Evolutionary conservation across 2,797 vertebrate genomes (phyloP).

Genomic region (Hyperoplus lanceolatus): DNA sequence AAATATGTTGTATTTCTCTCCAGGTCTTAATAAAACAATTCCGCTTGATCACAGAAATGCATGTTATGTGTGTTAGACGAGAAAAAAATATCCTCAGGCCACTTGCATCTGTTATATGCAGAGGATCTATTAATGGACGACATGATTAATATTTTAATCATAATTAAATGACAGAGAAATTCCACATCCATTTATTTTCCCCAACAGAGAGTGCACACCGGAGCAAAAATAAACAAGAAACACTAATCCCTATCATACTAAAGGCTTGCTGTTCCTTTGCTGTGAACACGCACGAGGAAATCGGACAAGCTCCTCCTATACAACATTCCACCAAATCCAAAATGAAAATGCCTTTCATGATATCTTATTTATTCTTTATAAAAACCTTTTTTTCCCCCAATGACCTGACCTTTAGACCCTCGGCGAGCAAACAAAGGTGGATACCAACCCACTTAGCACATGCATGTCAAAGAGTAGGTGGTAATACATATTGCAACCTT

Average conservation of each 20-base stretch:
- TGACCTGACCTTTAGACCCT: constrained; percentile 61
- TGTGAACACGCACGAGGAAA: background rate
- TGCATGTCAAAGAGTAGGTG: constrained; percentile 55
- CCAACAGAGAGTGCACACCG: constrained; percentile 12
- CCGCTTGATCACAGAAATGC: constrained; percentile 31
- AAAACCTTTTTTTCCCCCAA: background rate
- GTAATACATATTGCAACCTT: constrained; percentile 26
- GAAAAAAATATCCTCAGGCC: constrained; percentile 14
- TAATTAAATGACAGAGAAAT: constrained; percentile 16
- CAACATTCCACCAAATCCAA: background rate
- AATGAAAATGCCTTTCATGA: background rate
- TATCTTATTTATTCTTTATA: too few relatives aligned
- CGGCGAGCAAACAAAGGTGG: constrained; percentile 49
- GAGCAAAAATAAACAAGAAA: background rate
- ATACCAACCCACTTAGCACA: constrained; percentile 75
- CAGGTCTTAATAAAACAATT: constrained; percentile 46
- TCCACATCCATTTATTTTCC: background rate
- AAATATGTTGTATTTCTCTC: constrained; percentile 27
- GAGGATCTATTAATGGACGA: constrained; percentile 29
- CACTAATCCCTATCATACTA: constrained; percentile 52
- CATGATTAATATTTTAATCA: constrained; percentile 12
- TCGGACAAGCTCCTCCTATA: constrained; percentile 5
- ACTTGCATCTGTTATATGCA: constrained; percentile 32
- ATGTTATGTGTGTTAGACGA: constrained; percentile 11
- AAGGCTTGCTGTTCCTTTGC: constrained; percentile 21